These are phyloP conservation scores for Cydia strobilella DNA, from an alignment of 1,140 invertebrate species.

Conservation along the genomic window DNA sequence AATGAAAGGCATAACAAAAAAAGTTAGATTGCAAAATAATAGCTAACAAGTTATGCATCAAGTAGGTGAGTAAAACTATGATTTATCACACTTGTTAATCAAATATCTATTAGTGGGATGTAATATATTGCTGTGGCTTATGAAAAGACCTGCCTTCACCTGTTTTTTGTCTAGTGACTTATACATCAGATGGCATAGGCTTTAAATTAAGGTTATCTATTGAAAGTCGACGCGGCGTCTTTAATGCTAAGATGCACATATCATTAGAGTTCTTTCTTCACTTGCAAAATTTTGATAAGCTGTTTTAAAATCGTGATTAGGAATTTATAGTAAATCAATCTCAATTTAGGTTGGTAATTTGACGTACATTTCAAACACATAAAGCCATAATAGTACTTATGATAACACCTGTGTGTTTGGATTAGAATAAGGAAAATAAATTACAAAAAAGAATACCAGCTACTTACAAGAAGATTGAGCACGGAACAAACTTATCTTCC, in stretches of 20 bases:
- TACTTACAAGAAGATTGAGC: not conserved
- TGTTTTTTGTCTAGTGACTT: slow-evolving; percentile 35
- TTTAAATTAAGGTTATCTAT: slow-evolving; percentile 22
- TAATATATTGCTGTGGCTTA: slow-evolving; percentile 52
- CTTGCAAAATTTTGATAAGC: not conserved
- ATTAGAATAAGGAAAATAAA: not conserved
- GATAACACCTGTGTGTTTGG: not conserved
- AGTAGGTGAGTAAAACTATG: slow-evolving; percentile 43
- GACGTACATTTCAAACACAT: not conserved
- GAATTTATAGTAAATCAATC: slow-evolving; percentile 4
- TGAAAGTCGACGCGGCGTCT: slow-evolving; percentile 13
- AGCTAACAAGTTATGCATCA: slow-evolving; percentile 30
- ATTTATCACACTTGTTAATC: slow-evolving; percentile 66
- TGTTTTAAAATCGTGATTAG: slow-evolving; percentile 13
- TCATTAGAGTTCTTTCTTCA: slow-evolving; percentile 5
- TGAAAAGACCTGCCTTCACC: slow-evolving; percentile 39
- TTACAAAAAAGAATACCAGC: no score
- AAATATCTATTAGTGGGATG: slow-evolving; percentile 60
- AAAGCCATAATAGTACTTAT: not conserved
- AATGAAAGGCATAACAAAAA: slow-evolving; percentile 62
- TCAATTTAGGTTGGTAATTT: not conserved
- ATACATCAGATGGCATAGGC: not conserved
- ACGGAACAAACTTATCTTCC: not conserved
- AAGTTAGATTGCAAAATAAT: slow-evolving; percentile 50
- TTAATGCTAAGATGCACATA: slow-evolving; percentile 4